These are phyloP conservation scores for Chromis chromis DNA, from an alignment of 2,797 vertebrate genomes.

Conservation along the genomic window DNA sequence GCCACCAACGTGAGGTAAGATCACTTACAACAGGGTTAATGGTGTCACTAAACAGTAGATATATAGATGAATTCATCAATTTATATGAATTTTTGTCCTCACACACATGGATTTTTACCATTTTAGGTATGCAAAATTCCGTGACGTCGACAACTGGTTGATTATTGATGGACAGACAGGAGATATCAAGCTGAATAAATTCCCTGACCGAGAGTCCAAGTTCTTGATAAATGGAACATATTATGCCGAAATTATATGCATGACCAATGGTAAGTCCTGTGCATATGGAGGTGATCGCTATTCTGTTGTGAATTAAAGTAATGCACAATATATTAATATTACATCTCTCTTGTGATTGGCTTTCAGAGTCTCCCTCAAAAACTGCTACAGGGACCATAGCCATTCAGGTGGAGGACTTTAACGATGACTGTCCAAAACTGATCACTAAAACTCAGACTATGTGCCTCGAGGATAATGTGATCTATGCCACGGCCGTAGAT, in stretches of 20 bases:
- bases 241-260: conserved; percentile 87
- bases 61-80: background rate
- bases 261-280: conserved; percentile 84
- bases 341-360: conserved; percentile 9
- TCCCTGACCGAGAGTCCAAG: conserved; percentile 85
- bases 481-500: conserved; percentile 88
- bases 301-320: background rate
- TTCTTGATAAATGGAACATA: conserved; percentile 87
- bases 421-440: conserved; percentile 92
- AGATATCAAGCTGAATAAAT: conserved; percentile 88
- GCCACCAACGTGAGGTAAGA: conserved; percentile 89
- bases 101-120: background rate
- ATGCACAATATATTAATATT: background rate
- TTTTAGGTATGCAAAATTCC: conserved; percentile 87
- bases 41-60: background rate
- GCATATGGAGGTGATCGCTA: background rate
- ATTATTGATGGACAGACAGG: conserved; percentile 87
- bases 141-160: conserved; percentile 87
- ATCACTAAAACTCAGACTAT: conserved; percentile 73
- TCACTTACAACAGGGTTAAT: background rate
- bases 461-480: conserved; percentile 76
- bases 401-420: conserved; percentile 89
- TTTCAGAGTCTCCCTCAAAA: conserved; percentile 84
- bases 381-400: conserved; percentile 92
- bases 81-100: background rate